Base-by-base conservation (phyloP, 2,797 vertebrate species). In the Muraenolepis orangiensis region DNA sequence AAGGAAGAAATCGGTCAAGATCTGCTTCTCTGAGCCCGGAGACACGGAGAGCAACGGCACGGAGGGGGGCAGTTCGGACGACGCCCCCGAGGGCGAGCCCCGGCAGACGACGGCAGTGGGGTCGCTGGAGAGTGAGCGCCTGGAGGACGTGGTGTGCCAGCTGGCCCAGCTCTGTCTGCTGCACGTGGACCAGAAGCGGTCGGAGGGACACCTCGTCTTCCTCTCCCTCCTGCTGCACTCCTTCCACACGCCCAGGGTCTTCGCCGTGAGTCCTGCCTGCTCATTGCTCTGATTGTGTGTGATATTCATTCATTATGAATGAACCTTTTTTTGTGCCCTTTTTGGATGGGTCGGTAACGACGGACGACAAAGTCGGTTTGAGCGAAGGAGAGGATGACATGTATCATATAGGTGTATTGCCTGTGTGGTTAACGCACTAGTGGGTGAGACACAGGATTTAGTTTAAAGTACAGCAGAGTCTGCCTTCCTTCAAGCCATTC, bases 201-300 rank as follows among this genome's bases (percentile, higher is more conserved):
- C 97, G 0, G 95, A 96, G 81, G 90, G 78, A n/a, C 97, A 99
- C 88, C 92, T 99, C 68, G 90, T 91, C 76, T 98, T 99, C 86
- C 94, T 99, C 75, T 95, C 96, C 28, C 93, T 91, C 31, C 90
- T 99, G 23, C 93, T 99, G 51, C 90, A 75, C 31, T 92, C 92
- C 4, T 99, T 99, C 87, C 93, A 96, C 79, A 96, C 95, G 42
- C 82, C 87, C 34, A 92, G 87, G 80, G 82, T 99, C 76, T 99
- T 98, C 89, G 84, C 76, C 6, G 92, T 93, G 79, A 90, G 91
- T 86, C 30, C 2, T 12, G n/a, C 12, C 69, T 69, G 68, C 74
- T 23, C 26, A 26, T 12, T 1, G 57, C 57, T 2, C 8, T 26
- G 0, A 3, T 26, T 7, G 51, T 20, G 4, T 2, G 20, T 23